Base-by-base conservation (phyloP, 92 coral and sea anemone species). In the Porites lobata region DNA sequence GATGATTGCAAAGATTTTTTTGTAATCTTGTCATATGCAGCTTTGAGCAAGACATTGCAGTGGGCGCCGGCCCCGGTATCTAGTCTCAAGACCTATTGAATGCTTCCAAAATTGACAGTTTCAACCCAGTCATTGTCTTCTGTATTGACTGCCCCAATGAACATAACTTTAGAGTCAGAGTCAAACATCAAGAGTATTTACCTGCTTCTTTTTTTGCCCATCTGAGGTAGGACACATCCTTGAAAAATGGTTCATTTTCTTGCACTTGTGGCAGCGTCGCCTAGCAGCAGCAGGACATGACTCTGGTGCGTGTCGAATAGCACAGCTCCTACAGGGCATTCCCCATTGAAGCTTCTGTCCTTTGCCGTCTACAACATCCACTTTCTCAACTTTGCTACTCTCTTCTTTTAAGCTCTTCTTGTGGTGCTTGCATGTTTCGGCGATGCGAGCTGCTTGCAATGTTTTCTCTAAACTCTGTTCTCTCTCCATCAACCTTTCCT, bases 21-120 rank as follows among this genome's bases (percentile, higher is more conserved):
- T 75, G 88, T 74, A 58, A 85, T 75, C n/a, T 76, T 50, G 64
- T 85, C 75, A 85, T 75, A 85, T 32, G 52, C 66, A 17, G 63
- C 7, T 75, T 81, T 85, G 13, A 82, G 75, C 59, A 85, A 74
- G 10, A 85, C 88, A 85, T 85, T 85, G 73, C 88, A 75, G 64
- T 85, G 88, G 24, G 24, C 24, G 24, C 24, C 24, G 81, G 79
- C 72, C 17, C 58, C 82, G 58, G 86, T 81, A 11, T 81, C 87
- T 61, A 72, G 32, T 54, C 72, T 83, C 32, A 83, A 83, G 72
- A 72, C 53, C 65, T 68, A 64, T 82, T 82, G n/a, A 15, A 71
- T 50, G 19, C 32, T 80, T 15, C 76, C 78, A 69, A 69, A 50
- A 8, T 53, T 9, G 50, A 82, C 66, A 17, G 86, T 56, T 69